Evolutionary conservation across 2,888 invertebrate genomes (phyloP), one percentile per base, ranked within the genome.

Genomic region (Euplexia lucipara): DNA sequence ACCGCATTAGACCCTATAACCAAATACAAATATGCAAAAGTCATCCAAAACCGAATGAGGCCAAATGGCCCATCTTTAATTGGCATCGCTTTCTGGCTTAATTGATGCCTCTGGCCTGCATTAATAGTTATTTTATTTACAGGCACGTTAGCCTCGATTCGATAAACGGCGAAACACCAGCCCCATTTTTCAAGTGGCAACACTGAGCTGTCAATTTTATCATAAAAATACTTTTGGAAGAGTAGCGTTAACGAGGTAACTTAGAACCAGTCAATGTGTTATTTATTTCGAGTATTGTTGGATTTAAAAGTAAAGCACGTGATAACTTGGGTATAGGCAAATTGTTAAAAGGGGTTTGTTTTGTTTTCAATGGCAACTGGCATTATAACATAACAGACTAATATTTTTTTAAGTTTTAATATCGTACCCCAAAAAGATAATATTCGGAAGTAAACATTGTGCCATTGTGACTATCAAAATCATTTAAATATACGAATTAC

Each of bases 31-130:
- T 9, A 42, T 30, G 18, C 26, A 42, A 63, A 61, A 32, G 5
- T 48, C n/a, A 14, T 1, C n/a, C n/a, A 37, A 20, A 63, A 34
- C 9, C n/a, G 9, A 64, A 45, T n/a, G n/a, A 10, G 66, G 66
- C 20, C 22, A 35, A 14, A n/a, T 9, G 66, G 66, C 20, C 22
- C 26, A 14, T 22, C 14, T 51, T 37, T 32, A 37, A 51, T 18
- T 45, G 16, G n/a, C 10, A 9, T n/a, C 35, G 37, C 22, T 14
- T 22, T 14, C 32, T 41, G 6, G 8, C 26, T 35, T 20, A 26
- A 9, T 41, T 7, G 18, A 2, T 18, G 3, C 34, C 2, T 7
- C 16, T 48, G 47, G 2, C 16, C 59, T 44, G 9, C 5, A 60
- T 59, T 7, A 20, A 18, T 0, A 22, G 35, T 22, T 39, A 63